These are phyloP conservation scores for Gallinago nigripennis DNA, from an alignment of 2,797 vertebrate genomes.

Conservation along the genomic window DNA sequence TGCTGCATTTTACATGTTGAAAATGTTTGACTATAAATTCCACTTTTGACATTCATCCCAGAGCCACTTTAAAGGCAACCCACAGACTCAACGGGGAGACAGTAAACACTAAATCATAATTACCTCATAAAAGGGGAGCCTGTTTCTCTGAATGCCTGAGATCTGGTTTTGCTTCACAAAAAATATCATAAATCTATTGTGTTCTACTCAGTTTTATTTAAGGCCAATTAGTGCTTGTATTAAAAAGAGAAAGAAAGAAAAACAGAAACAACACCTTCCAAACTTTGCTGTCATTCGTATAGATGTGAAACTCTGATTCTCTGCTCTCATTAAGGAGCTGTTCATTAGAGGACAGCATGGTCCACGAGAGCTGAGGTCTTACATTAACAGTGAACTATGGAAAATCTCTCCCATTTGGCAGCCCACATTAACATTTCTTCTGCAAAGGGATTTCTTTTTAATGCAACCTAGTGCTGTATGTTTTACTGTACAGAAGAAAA, in stretches of 20 bases:
- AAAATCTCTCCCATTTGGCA: slow-evolving; percentile 68
- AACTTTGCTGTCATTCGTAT: slow-evolving; percentile 22
- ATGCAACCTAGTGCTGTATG: neutral
- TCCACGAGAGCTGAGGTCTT: slow-evolving; percentile 42
- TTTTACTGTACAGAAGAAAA: slow-evolving; percentile 62
- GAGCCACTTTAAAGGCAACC: slow-evolving; percentile 71
- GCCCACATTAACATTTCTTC: slow-evolving; percentile 57
- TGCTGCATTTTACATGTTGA: slow-evolving; percentile 57
- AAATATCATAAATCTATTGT: slow-evolving; percentile 75
- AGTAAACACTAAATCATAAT: slow-evolving; percentile 77
- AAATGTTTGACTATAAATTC: slow-evolving; percentile 71
- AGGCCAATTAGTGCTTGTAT: slow-evolving; percentile 73
- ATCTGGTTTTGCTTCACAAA: slow-evolving; percentile 63
- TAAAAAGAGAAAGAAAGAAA: slow-evolving; percentile 69
- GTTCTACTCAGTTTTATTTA: slow-evolving; percentile 68
- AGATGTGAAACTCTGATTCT: slow-evolving; percentile 24
- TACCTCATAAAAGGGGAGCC: slow-evolving; percentile 67
- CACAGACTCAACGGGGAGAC: slow-evolving; percentile 67
- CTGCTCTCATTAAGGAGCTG: slow-evolving; percentile 51
- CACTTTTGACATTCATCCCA: slow-evolving; percentile 67
- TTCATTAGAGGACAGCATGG: slow-evolving; percentile 68
- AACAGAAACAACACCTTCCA: slow-evolving; percentile 50
- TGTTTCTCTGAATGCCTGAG: slow-evolving; percentile 65
- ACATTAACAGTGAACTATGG: slow-evolving; percentile 56
- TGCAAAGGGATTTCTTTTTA: slow-evolving; percentile 62